Evolutionary conservation across 2,113 vertebrate genomes (phyloP).

Genomic region (Archocentrus centrarchus): DNA sequence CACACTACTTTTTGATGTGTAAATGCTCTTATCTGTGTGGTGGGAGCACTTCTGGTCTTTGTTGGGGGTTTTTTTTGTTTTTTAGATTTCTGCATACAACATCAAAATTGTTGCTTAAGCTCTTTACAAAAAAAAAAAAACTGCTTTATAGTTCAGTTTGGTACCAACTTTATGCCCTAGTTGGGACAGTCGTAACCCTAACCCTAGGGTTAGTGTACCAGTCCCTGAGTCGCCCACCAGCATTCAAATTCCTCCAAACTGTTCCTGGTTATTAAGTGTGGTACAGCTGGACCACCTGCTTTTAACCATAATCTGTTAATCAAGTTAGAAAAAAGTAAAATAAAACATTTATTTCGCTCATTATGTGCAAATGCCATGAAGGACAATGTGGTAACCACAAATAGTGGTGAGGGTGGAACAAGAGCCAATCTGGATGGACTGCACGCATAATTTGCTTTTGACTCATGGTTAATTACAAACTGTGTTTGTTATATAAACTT

Average conservation of each 20-base stretch:
- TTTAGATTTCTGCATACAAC: neutral
- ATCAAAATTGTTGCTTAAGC: neutral
- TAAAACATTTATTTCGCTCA: no score
- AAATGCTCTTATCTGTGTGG: neutral
- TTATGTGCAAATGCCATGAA: neutral
- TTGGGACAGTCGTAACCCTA: neutral
- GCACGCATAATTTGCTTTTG: neutral
- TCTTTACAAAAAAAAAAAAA: neutral
- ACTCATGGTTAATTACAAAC: neutral
- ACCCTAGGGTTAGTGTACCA: no score
- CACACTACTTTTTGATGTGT: neutral
- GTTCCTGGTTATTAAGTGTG: neutral
- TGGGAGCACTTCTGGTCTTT: neutral
- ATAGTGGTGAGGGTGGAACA: neutral
- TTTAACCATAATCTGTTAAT: neutral
- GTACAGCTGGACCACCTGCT: neutral
- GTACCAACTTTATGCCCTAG: neutral
- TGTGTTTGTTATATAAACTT: neutral
- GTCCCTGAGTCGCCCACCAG: neutral
- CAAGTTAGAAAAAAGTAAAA: neutral
- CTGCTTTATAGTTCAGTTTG: neutral
- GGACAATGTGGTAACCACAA: neutral
- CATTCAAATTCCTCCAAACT: neutral
- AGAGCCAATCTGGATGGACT: neutral
- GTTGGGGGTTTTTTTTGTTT: neutral